Conservation (phyloP, 2,888 invertebrate species). For the Lepidocyrtoides sp. region DNA sequence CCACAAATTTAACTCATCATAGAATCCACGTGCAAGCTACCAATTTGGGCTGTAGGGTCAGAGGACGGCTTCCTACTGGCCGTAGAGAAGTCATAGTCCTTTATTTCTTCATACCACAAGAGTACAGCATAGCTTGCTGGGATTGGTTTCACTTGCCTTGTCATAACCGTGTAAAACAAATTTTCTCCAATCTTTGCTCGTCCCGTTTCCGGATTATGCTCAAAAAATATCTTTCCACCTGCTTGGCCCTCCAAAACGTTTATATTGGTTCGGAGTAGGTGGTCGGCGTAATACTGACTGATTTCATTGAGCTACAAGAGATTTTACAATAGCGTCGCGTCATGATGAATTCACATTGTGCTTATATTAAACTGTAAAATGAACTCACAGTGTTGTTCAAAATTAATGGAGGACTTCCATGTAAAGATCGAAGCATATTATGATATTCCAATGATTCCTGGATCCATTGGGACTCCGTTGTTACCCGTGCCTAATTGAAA, state of each 20-base stretch:
- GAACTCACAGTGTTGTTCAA: constrained; percentile 81
- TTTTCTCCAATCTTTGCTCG: constrained; percentile 80
- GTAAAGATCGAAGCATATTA: constrained; percentile 76
- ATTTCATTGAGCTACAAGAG: constrained; percentile 79
- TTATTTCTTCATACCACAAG: constrained; percentile 83
- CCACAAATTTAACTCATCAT: neutral
- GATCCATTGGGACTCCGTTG: constrained; percentile 79
- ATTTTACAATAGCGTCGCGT: too few species aligned
- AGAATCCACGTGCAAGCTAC: constrained; percentile 1
- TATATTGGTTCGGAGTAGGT: constrained; percentile 45
- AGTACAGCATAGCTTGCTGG: constrained; percentile 55
- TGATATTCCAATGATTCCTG: constrained; percentile 72
- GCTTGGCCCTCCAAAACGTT: constrained; percentile 22
- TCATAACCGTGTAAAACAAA: constrained; percentile 69
- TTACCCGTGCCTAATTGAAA: constrained; percentile 60
- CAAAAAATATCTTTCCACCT: constrained; percentile 47
- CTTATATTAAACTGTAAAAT: too few species aligned
- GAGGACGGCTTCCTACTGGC: constrained; percentile 66
- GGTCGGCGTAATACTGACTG: constrained; percentile 80
- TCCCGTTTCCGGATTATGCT: constrained; percentile 74
- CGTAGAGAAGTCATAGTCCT: constrained; percentile 80
- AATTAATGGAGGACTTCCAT: constrained; percentile 68
- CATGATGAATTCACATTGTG: constrained; percentile 4
- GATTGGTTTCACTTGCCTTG: neutral
- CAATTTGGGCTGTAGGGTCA: constrained; percentile 67